Conservation (phyloP, 2,113 vertebrate species). For the Halcyon senegalensis region DNA sequence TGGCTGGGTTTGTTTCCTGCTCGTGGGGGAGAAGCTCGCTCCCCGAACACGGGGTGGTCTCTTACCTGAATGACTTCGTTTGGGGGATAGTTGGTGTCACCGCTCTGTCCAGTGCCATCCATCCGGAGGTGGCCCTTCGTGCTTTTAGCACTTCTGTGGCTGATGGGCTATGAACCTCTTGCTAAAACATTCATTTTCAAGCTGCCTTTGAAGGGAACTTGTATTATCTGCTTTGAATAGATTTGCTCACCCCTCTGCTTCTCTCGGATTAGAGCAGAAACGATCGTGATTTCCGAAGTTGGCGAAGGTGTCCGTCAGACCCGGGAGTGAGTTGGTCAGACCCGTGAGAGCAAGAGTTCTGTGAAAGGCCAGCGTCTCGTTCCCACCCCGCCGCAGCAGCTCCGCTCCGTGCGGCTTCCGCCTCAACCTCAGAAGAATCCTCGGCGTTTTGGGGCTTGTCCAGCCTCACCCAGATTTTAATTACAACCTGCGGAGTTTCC, state of each 20-base stretch:
- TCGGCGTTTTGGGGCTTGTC: slow-evolving; percentile 18
- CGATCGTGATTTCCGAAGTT: neutral
- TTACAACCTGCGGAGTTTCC: neutral
- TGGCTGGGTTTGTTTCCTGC: neutral
- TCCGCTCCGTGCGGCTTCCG: neutral
- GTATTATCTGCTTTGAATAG: neutral
- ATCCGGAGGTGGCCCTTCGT: neutral
- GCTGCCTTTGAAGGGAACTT: neutral
- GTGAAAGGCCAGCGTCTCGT: neutral
- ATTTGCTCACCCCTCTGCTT: slow-evolving; percentile 11
- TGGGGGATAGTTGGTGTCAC: accelerated
- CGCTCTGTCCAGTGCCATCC: accelerated
- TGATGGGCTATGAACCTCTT: neutral
- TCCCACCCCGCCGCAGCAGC: neutral
- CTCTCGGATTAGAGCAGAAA: neutral
- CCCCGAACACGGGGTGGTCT: neutral
- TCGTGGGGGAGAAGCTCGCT: neutral
- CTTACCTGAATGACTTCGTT: neutral
- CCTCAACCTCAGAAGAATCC: neutral
- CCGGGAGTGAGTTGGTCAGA: neutral
- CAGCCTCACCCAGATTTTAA: slow-evolving; percentile 50
- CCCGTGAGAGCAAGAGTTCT: neutral
- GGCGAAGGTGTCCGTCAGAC: neutral
- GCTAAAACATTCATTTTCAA: neutral
- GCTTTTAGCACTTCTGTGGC: neutral